Percentiles rank a stretch among this genome's conserved stretches.
phyloP scores from a whole-genome alignment of 2,797 vertebrate genomes.

The Corythornis leucogaster region DNA sequence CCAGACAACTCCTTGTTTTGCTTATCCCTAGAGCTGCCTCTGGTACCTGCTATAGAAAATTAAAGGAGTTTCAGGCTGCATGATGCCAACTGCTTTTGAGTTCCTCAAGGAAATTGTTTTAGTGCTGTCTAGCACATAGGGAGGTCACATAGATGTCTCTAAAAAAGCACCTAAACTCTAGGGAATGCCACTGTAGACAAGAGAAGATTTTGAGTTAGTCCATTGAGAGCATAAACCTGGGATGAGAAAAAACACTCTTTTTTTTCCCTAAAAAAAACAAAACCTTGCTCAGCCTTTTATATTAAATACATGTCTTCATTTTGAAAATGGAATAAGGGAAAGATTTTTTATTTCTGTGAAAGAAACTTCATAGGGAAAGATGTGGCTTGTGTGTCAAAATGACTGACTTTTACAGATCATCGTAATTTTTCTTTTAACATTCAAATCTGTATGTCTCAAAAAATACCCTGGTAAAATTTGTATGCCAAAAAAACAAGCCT shows the following conservation, averaged over 20 bases:
- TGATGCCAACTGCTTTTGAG: not conserved
- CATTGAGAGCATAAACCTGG: not conserved
- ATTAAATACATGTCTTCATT: not conserved
- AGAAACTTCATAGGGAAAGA: not conserved
- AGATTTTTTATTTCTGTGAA: not conserved
- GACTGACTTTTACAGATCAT: slow-evolving; percentile 8
- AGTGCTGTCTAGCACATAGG: not conserved
- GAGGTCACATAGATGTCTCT: not conserved
- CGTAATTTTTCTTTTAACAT: slow-evolving; percentile 24
- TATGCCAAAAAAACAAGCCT: not conserved
- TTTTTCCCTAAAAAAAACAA: not conserved
- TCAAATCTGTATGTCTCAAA: not conserved
- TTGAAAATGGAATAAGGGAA: not conserved
- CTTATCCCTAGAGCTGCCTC: not conserved
- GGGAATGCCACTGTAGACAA: not conserved
- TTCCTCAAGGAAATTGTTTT: not conserved
- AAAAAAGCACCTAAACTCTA: not conserved
- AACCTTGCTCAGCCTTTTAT: not conserved
- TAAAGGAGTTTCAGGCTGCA: not conserved
- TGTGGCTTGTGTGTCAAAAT: not conserved
- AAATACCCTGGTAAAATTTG: not conserved
- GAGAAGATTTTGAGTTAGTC: not conserved
- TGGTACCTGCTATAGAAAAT: not conserved
- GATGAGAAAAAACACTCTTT: not conserved
- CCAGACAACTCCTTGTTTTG: not conserved